Base-by-base conservation (phyloP, 2,888 invertebrate genomes). In the Tricholauxania praeusta region DNA sequence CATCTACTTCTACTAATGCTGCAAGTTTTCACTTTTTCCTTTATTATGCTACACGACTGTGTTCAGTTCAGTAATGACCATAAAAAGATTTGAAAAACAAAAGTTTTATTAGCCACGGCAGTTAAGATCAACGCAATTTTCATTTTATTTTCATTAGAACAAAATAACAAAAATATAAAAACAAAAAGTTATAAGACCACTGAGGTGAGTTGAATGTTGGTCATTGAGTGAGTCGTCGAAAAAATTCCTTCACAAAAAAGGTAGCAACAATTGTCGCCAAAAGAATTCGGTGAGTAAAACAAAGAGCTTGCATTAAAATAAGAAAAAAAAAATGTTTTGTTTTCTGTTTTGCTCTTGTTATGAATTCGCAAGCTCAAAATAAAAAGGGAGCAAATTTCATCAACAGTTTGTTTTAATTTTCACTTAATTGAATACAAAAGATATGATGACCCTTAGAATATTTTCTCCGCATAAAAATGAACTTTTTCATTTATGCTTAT, bases 41-140 rank as follows among this genome's bases (percentile, higher is more conserved):
- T 51, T 51, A 14, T 15, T 17, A 19, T 39, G 7, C 39, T 39
- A 39, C 39, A 10, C 39, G 10, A 39, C 10, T 17, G 39, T 51
- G 12, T 14, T 28, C 53, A 53, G 15, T 28, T 55, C 64, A 63
- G 63, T 68, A 71, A 71, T 66, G 68, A 74, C 68, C 74, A 32
- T 65, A 53, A 74, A 65, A 64, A 72, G 51, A 55, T 63, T 72
- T 62, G 32, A 62, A 57, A 64, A 72, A 68, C 64, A 72, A 66
- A 68, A 65, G 72, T 74, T 74, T 74, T 74, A 74, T 73, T 73
- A 69, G 73, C 64, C 64, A 51, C 62, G 39, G 15, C 70, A 39
- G 51, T 60, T 67, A 67, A 53, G 62, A 62, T 72, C 72, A 62
- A 32, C 47, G 22, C 49, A 63, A 48, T 65, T 59, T 39, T 59